A percentile compares a stretch with the other conserved stretches of the same genome.
Conservation (phyloP, 2,888 invertebrate genomes). For the Noctua janthina region DNA sequence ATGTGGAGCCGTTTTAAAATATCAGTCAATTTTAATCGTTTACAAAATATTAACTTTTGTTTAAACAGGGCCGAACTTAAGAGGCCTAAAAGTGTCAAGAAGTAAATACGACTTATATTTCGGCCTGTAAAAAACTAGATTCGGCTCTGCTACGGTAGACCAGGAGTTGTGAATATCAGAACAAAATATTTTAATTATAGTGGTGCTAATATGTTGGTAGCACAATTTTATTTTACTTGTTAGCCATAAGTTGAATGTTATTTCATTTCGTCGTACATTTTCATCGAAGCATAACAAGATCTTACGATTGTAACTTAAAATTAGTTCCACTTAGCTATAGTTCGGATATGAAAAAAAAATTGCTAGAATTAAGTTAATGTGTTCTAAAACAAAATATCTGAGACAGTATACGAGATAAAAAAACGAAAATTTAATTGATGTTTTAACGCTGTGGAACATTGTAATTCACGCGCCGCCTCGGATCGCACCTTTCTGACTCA, state of each 20-base stretch:
- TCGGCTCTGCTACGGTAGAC: conserved; percentile 43
- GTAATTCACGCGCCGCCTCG: conserved; percentile 79
- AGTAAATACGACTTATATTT: conserved; percentile 1
- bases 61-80: conserved; percentile 24
- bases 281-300: conserved; percentile 65
- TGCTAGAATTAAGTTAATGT: conserved; percentile 87
- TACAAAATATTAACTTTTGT: conserved; percentile 26
- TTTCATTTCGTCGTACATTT: conserved; percentile 75
- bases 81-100: background rate
- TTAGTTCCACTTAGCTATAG: conserved; percentile 80
- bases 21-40: conserved; percentile 57
- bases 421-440: conserved; percentile 81
- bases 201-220: conserved; percentile 84
- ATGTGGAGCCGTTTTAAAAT: conserved; percentile 61
- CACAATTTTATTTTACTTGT: conserved; percentile 79
- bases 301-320: conserved; percentile 62
- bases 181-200: conserved; percentile 79
- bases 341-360: conserved; percentile 73
- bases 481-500: conserved; percentile 67
- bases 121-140: conserved; percentile 6
- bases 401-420: conserved; percentile 88
- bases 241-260: conserved; percentile 73
- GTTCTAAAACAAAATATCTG: conserved; percentile 90
- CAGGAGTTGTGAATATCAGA: conserved; percentile 84
- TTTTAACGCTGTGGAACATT: conserved; percentile 81